Conservation (phyloP, 1,140 invertebrate genomes). For the Pogonognathellus flavescens region DNA sequence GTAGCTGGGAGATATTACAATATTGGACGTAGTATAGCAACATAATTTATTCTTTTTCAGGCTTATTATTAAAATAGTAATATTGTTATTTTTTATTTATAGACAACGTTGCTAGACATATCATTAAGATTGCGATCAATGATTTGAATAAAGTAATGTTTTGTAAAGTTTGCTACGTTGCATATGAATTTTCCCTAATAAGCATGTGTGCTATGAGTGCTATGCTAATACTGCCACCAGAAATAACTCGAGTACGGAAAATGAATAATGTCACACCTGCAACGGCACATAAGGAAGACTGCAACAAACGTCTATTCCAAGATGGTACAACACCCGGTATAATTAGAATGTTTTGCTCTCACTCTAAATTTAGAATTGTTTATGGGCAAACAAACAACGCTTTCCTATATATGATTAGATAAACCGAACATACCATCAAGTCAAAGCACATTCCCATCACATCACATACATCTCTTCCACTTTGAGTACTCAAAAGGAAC, state of each 20-base stretch:
- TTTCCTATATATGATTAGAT: slow-evolving; percentile 62
- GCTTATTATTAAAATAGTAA: too few species aligned
- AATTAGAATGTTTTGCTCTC: slow-evolving; percentile 57
- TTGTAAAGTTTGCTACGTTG: too few species aligned
- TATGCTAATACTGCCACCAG: slow-evolving; percentile 29
- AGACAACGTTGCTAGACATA: too few species aligned
- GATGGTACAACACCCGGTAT: slow-evolving; percentile 56
- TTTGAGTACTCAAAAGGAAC: slow-evolving; percentile 7
- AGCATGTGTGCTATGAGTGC: too few species aligned
- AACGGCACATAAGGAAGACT: slow-evolving; percentile 57
- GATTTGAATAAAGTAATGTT: too few species aligned
- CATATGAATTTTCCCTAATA: too few species aligned
- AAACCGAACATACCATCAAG: slow-evolving; percentile 41
- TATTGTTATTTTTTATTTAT: too few species aligned
- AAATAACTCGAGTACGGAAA: slow-evolving; percentile 58
- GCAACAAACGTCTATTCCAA: slow-evolving; percentile 59
- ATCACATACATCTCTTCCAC: not conserved
- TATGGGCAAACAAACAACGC: slow-evolving; percentile 63
- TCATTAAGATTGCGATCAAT: too few species aligned
- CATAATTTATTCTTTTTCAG: too few species aligned
- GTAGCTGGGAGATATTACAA: too few species aligned
- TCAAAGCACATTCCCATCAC: slow-evolving; percentile 26
- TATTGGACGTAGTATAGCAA: too few species aligned
- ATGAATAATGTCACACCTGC: slow-evolving; percentile 64
- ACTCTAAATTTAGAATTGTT: slow-evolving; percentile 63